Evolutionary conservation across 2,888 invertebrate species (phyloP).

Genomic region (Ypsolopha sequella): DNA sequence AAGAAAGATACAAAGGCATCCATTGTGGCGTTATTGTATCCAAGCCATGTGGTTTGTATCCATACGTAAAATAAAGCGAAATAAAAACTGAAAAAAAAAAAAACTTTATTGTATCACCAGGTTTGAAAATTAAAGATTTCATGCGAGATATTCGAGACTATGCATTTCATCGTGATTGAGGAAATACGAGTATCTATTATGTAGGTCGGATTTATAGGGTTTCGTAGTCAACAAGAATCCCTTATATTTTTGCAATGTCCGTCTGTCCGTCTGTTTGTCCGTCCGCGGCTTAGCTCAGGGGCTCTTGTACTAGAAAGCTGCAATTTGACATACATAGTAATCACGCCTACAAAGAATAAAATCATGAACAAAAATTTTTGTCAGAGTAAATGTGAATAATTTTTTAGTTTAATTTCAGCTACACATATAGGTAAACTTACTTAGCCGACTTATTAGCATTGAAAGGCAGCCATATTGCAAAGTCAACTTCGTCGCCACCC

Average conservation of each 20-base stretch:
- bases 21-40: background rate
- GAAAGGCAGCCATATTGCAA: background rate
- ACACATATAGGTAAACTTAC: too few relatives aligned
- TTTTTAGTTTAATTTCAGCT: too few relatives aligned
- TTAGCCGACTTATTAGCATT: background rate
- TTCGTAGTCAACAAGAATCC: too few relatives aligned
- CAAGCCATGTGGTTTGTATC: background rate
- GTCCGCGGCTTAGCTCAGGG: too few relatives aligned
- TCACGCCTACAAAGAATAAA: too few relatives aligned
- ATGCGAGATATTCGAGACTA: background rate
- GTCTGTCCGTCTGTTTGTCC: too few relatives aligned
- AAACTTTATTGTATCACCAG: background rate
- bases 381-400: too few relatives aligned
- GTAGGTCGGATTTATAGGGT: too few relatives aligned
- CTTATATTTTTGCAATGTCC: too few relatives aligned
- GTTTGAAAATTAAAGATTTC: background rate
- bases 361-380: too few relatives aligned
- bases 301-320: too few relatives aligned
- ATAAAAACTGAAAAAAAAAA: background rate
- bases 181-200: background rate
- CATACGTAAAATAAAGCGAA: background rate
- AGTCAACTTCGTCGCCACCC: background rate
- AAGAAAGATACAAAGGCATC: background rate
- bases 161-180: background rate
- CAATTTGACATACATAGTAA: too few relatives aligned